A percentile compares a stretch with the other conserved stretches of the same genome.
Evolutionary conservation across 2,797 vertebrate genomes (phyloP).

Genomic region (Scyliorhinus canicula): DNA sequence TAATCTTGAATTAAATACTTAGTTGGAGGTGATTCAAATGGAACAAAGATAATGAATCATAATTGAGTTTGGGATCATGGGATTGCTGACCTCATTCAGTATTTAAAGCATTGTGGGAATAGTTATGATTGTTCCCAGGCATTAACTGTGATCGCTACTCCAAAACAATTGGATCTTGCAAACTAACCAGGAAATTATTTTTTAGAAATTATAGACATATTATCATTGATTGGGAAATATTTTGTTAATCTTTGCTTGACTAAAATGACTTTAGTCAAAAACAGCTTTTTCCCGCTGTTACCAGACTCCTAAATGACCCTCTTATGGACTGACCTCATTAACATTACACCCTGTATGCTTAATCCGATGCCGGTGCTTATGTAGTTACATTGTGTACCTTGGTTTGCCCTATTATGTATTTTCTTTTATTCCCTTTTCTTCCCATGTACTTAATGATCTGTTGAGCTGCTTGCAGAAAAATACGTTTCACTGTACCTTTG

Average conservation of each 20-base stretch:
- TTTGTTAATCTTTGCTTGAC: not conserved
- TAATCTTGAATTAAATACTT: slow-evolving; percentile 18
- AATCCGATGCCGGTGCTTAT: too few species aligned
- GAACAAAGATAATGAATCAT: not conserved
- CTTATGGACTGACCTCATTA: too few species aligned
- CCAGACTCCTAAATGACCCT: too few species aligned
- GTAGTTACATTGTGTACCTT: too few species aligned
- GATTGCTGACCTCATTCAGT: not conserved
- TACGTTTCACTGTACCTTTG: too few species aligned
- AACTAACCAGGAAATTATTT: not conserved
- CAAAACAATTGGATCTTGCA: not conserved
- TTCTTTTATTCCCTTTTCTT: too few species aligned
- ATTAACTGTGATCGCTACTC: not conserved
- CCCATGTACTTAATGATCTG: too few species aligned
- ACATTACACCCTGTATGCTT: too few species aligned
- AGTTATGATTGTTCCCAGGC: not conserved
- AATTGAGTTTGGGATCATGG: slow-evolving; percentile 8
- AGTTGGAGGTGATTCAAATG: not conserved
- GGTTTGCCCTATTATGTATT: too few species aligned
- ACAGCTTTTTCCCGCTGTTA: too few species aligned
- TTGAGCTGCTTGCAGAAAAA: too few species aligned
- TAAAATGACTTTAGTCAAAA: too few species aligned
- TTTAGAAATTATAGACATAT: not conserved
- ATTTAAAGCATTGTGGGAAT: not conserved
- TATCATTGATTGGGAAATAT: not conserved